Evolutionary conservation across 2,888 invertebrate genomes (phyloP).

Genomic region (Diachrysia chrysitis): DNA sequence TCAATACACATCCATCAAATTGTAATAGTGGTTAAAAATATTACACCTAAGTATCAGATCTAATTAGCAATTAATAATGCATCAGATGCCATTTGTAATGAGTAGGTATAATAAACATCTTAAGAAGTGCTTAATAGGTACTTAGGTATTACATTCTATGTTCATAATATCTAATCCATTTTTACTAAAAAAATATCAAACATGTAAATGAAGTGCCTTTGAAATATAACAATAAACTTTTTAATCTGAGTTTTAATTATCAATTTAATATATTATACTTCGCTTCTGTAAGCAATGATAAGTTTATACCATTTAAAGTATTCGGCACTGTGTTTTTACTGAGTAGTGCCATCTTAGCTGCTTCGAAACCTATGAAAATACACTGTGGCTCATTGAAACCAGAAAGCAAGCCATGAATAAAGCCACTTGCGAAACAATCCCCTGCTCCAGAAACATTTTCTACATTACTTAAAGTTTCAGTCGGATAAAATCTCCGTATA

Average conservation of each 20-base stretch:
- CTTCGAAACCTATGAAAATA: slow-evolving; percentile 90
- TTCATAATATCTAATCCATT: not conserved
- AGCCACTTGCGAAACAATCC: slow-evolving; percentile 93
- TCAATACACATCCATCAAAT: too few species aligned
- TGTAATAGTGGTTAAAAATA: too few species aligned
- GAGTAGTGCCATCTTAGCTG: slow-evolving; percentile 90
- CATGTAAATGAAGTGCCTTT: slow-evolving; percentile 34
- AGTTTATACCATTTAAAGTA: slow-evolving; percentile 56
- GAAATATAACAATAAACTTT: slow-evolving; percentile 22
- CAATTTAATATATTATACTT: slow-evolving; percentile 18
- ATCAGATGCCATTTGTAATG: not conserved
- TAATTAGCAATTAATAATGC: not conserved
- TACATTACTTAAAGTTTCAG: slow-evolving; percentile 78
- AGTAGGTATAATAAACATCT: too few species aligned
- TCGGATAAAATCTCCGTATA: slow-evolving; percentile 76
- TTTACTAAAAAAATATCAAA: not conserved
- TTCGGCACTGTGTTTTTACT: slow-evolving; percentile 90
- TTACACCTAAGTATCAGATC: not conserved
- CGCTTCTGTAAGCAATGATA: slow-evolving; percentile 18
- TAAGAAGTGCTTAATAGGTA: too few species aligned
- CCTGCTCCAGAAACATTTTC: slow-evolving; percentile 95
- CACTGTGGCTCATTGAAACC: slow-evolving; percentile 89
- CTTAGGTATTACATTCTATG: not conserved
- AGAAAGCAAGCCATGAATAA: slow-evolving; percentile 90
- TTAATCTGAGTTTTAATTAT: not conserved